A percentile compares a stretch with the other conserved stretches of the same genome.
Conservation (phyloP, 1,140 invertebrate genomes). For the Macrocentrus cingulum region DNA sequence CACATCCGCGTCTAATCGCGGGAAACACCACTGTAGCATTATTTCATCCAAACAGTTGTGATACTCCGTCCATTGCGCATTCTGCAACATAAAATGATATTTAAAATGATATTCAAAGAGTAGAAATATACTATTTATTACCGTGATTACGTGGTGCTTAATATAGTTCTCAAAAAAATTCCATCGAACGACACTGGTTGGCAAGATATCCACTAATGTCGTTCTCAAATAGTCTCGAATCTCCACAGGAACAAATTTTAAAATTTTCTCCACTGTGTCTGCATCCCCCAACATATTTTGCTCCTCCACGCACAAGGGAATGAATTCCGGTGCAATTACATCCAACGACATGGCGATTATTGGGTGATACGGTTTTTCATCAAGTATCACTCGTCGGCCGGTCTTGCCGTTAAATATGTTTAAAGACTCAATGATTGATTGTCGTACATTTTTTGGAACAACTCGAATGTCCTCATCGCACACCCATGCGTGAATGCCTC, state of each 20-base stretch:
- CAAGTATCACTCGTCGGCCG: neutral
- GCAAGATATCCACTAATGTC: slow-evolving; percentile 34
- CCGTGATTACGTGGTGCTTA: slow-evolving; percentile 44
- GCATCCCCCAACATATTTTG: slow-evolving; percentile 57
- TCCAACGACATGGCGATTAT: slow-evolving; percentile 67
- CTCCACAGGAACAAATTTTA: slow-evolving; percentile 73
- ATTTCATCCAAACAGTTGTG: slow-evolving; percentile 71
- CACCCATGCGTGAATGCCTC: slow-evolving; percentile 98
- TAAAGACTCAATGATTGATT: neutral
- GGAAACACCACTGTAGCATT: slow-evolving; percentile 80
- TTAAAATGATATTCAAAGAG: neutral
- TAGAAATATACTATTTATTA: slow-evolving; percentile 27
- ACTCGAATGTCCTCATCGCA: slow-evolving; percentile 81
- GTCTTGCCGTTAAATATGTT: neutral
- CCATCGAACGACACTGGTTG: slow-evolving; percentile 63
- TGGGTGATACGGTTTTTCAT: slow-evolving; percentile 24
- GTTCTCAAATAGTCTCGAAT: slow-evolving; percentile 56
- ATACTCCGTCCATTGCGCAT: neutral
- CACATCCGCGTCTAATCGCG: slow-evolving; percentile 89
- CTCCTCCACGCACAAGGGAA: slow-evolving; percentile 69
- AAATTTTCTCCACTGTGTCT: slow-evolving; percentile 66
- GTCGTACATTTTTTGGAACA: slow-evolving; percentile 32
- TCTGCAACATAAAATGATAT: neutral
- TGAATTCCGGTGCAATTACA: slow-evolving; percentile 72
- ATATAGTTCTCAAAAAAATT: slow-evolving; percentile 61